Base-by-base conservation (phyloP, 1,140 invertebrate genomes). In the Daktulosphaira vitifoliae region DNA sequence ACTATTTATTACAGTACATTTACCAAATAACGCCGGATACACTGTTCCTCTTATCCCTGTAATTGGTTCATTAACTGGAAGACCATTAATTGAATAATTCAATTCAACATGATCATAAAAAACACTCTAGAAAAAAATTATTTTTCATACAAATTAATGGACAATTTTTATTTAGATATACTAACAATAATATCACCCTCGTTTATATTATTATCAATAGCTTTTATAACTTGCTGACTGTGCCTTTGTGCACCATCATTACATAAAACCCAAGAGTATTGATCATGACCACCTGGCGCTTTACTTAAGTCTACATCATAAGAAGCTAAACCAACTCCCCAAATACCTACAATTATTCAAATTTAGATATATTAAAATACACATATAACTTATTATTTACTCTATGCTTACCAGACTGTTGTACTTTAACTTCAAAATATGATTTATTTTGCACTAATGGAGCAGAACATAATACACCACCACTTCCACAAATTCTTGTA, bases 351-450 rank as follows among this genome's bases (percentile, higher is more conserved):
- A 68, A 66, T 66, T 46, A 59, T 39, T 23, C 5, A n/a, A 23
- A 6, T 39, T 33, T 33, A 64, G 13, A 18, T 52, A 37, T 13
- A 53, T 15, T 5, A 22, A 1, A 20, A 25, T 64, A 64, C 39
- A n/a, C n/a, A n/a, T n/a, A 46, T 4, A 64, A 20, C 29, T 25
- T 13, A 54, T 9, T 9, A 25, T 20, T 8, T n/a, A 11, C 9
- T 37, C 5, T 7, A 13, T 44, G 38, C 8, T 66, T 81, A 73
- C 94, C 95, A 70, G 87, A 85, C 74, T 98, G 94, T 76, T 98
- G 95, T 66, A 99, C 78, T 80, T 98, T 98, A 3, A 97, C 88
- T 82, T 99, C 96, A 80, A 98, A 99, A 76, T 98, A 99, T 15
- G 94, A 90, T 80, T 99, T 99, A 70, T 95, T 96, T 76, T 99